These are phyloP conservation scores for Tupiocoris notatus DNA, from an alignment of 2,888 invertebrate species.

Conservation along the genomic window DNA sequence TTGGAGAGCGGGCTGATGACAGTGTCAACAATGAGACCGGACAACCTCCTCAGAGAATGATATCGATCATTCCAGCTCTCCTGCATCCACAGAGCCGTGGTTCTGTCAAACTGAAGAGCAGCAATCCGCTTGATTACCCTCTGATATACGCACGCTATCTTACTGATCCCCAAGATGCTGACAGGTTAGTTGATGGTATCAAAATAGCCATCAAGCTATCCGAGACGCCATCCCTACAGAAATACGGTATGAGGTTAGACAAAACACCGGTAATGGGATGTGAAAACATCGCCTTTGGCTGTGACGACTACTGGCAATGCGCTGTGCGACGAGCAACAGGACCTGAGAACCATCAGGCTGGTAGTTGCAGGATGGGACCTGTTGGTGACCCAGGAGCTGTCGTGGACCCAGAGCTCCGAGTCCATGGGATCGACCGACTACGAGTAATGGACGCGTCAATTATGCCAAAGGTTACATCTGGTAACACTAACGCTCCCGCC, in stretches of 20 bases:
- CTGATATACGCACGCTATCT: constrained; percentile 81
- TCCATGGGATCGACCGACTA: constrained; percentile 57
- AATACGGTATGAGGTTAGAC: constrained; percentile 73
- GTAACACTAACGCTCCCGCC: constrained; percentile 61
- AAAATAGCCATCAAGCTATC: constrained; percentile 72
- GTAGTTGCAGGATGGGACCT: constrained; percentile 65
- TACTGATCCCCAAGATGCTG: constrained; percentile 75
- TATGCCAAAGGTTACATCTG: constrained; percentile 59
- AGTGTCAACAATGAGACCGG: constrained; percentile 56
- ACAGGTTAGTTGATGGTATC: constrained; percentile 76
- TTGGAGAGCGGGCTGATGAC: constrained; percentile 68
- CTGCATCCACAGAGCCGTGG: constrained; percentile 87
- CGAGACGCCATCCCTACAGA: constrained; percentile 63
- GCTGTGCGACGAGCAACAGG: constrained; percentile 61
- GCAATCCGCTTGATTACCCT: constrained; percentile 78
- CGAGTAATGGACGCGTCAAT: constrained; percentile 61
- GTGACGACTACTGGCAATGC: constrained; percentile 64
- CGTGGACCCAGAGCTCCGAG: constrained; percentile 59
- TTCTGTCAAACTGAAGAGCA: constrained; percentile 67
- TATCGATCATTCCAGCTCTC: constrained; percentile 76
- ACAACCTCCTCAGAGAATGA: constrained; percentile 56
- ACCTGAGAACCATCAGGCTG: constrained; percentile 66
- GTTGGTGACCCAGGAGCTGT: constrained; percentile 60
- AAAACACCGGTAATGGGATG: constrained; percentile 72
- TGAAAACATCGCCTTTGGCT: constrained; percentile 70